Conservation (phyloP, 2,113 vertebrate genomes). For the Ancistrus triradiatus region DNA sequence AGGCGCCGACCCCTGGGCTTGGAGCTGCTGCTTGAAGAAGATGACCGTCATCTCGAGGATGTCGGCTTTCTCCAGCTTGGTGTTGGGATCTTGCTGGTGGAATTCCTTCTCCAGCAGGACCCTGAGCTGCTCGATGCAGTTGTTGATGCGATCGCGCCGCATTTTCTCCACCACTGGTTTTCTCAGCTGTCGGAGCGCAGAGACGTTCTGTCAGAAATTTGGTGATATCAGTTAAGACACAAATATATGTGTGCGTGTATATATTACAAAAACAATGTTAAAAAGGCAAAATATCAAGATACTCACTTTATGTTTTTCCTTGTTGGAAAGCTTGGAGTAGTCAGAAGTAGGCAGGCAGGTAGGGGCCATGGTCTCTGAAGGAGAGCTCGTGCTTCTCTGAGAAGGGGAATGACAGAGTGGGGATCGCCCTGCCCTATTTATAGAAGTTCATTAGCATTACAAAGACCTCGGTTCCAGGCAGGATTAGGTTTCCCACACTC, state of each 20-base stretch:
- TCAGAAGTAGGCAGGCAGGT: slow-evolving; percentile 30
- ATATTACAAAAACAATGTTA: too few relatives aligned
- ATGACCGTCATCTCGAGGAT: slow-evolving; percentile 69
- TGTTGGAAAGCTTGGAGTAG: slow-evolving; percentile 48
- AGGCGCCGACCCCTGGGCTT: slow-evolving; percentile 9
- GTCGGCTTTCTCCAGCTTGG: slow-evolving; percentile 70
- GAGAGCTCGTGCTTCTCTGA: slow-evolving; percentile 42
- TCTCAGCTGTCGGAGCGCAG: slow-evolving; percentile 54
- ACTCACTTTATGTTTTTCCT: slow-evolving; percentile 63
- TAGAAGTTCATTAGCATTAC: slow-evolving; percentile 60
- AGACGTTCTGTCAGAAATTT: too few relatives aligned
- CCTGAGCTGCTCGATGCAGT: slow-evolving; percentile 59
- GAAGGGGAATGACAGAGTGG: slow-evolving; percentile 39
- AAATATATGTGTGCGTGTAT: too few relatives aligned
- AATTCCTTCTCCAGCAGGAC: slow-evolving; percentile 67
- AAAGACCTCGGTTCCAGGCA: slow-evolving; percentile 60
- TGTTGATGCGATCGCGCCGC: slow-evolving; percentile 62
- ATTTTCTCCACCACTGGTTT: slow-evolving; percentile 72
- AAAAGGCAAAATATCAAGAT: too few relatives aligned
- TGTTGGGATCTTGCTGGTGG: slow-evolving; percentile 61
- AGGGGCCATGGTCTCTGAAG: slow-evolving; percentile 52
- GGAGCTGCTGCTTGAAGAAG: slow-evolving; percentile 59
- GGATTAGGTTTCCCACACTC: slow-evolving; percentile 64
- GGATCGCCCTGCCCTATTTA: slow-evolving; percentile 53
- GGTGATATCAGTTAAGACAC: too few relatives aligned